Evolutionary conservation across 2,797 vertebrate genomes (phyloP).

Genomic region (Manis crassicaudata): DNA sequence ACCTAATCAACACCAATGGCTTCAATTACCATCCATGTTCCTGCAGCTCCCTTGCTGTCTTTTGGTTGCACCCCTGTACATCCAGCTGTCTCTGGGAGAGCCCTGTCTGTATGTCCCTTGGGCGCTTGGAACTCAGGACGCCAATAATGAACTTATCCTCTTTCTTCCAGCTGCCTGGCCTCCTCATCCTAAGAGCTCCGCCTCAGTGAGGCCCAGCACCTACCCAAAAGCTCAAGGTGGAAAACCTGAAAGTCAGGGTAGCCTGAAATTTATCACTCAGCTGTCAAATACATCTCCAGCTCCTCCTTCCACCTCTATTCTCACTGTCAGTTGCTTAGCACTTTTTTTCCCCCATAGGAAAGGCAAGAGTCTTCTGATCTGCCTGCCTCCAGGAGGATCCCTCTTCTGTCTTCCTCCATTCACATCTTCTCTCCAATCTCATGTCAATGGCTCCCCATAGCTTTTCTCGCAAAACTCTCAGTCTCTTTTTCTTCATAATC

Average conservation of each 20-base stretch:
- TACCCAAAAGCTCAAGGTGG: not conserved
- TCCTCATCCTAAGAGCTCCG: not conserved
- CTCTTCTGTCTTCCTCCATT: not conserved
- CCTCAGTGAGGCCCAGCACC: not conserved
- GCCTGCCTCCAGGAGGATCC: not conserved
- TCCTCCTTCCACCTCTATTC: too few species aligned
- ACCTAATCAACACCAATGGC: not conserved
- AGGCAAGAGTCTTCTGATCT: not conserved
- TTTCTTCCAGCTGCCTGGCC: not conserved
- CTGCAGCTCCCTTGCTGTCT: not conserved
- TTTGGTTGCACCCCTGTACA: not conserved
- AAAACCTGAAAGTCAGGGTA: not conserved
- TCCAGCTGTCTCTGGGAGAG: not conserved
- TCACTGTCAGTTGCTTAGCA: not conserved
- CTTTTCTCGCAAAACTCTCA: not conserved
- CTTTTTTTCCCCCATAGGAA: not conserved
- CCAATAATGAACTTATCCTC: not conserved
- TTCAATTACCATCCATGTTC: not conserved
- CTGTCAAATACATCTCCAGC: not conserved
- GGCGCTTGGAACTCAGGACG: not conserved
- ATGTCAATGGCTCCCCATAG: not conserved
- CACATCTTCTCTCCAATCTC: not conserved
- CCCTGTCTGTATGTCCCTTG: not conserved
- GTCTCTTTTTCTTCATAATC: not conserved
- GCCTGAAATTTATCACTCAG: not conserved